Percentiles rank a stretch among this genome's conserved stretches.
These are phyloP conservation scores for Cephonodes hylas DNA, from an alignment of 2,888 invertebrate species.

Conservation along the genomic window DNA sequence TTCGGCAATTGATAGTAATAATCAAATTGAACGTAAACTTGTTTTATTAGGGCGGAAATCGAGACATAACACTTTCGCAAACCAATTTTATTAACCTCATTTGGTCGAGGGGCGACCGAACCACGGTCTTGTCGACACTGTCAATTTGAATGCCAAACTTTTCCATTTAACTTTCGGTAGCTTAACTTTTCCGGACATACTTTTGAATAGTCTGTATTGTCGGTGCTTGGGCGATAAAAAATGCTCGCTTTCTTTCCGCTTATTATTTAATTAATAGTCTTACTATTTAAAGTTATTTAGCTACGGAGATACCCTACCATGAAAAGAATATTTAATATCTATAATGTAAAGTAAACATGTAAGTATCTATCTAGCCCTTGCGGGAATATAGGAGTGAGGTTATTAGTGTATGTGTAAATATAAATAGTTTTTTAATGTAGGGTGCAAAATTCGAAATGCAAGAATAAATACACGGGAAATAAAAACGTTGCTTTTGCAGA, in stretches of 20 bases:
- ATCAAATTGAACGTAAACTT: conserved; percentile 33
- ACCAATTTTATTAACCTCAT: conserved; percentile 61
- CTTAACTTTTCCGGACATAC: conserved; percentile 63
- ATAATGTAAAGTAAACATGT: background rate
- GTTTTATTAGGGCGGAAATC: conserved; percentile 43
- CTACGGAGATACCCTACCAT: no score
- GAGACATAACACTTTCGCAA: conserved; percentile 48
- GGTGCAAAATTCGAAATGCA: background rate
- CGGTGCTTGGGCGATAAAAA: background rate
- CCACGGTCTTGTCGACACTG: conserved; percentile 56
- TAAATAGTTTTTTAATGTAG: background rate
- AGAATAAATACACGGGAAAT: background rate
- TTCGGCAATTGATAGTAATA: conserved; percentile 17
- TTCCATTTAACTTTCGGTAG: conserved; percentile 73
- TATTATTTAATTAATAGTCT: background rate
- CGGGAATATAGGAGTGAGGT: no score
- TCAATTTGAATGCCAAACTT: conserved; percentile 74
- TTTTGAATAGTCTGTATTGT: conserved; percentile 53
- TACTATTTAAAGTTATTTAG: background rate
- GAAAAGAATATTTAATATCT: no score
- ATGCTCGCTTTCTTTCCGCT: background rate
- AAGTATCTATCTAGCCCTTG: background rate
- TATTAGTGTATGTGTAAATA: no score
- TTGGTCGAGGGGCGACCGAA: conserved; percentile 35
- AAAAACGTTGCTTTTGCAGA: background rate